These are phyloP conservation scores for Glyptemys insculpta DNA, from an alignment of 2,797 vertebrate genomes.

Conservation along the genomic window DNA sequence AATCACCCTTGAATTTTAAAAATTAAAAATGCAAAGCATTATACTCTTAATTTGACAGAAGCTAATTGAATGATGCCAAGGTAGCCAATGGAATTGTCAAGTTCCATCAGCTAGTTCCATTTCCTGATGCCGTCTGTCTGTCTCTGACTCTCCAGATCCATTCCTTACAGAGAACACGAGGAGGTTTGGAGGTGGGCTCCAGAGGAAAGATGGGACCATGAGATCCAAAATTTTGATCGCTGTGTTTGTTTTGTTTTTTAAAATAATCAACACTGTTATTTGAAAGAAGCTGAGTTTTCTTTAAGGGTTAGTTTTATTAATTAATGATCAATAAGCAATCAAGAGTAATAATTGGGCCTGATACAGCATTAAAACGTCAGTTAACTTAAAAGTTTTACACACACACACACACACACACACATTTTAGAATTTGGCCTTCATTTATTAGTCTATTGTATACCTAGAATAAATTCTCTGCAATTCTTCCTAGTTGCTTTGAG, in stretches of 20 bases:
- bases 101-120: not conserved
- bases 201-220: not conserved
- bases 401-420: not conserved
- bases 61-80: rapidly evolving
- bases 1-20: not conserved
- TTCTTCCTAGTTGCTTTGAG: not conserved
- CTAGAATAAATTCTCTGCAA: not conserved
- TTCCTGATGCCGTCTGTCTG: not conserved
- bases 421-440: not conserved
- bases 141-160: not conserved
- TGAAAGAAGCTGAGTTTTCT: not conserved
- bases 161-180: not conserved
- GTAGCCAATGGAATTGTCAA: not conserved
- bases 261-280: not conserved
- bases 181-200: not conserved
- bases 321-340: rapidly evolving
- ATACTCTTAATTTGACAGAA: not conserved
- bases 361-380: not conserved
- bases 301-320: not conserved
- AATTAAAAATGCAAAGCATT: not conserved
- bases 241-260: not conserved
- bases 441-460: not conserved
- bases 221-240: not conserved
- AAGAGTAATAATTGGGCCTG: not conserved
- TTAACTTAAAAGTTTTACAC: not conserved